These are phyloP conservation scores for Rattus rattus DNA, from an alignment of 2,113 vertebrate genomes.

Conservation along the genomic window DNA sequence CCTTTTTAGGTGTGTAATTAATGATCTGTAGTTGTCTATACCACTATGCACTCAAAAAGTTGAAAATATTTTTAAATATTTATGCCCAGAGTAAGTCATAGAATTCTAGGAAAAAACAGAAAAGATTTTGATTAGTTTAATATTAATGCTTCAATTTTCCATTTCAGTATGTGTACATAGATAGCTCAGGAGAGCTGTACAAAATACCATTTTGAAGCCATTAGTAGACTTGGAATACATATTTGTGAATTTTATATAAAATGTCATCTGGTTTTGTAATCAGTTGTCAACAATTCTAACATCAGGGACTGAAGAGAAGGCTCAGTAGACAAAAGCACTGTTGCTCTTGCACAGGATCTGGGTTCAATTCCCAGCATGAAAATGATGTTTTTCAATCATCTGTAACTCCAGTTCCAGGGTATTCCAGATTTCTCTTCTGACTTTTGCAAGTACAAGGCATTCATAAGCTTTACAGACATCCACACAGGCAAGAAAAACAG, in stretches of 20 bases:
- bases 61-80: slow-evolving; percentile 39
- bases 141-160: slow-evolving; percentile 21
- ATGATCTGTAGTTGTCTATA: slow-evolving; percentile 42
- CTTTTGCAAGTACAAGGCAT: background rate
- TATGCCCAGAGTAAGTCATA: background rate
- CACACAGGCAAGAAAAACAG: background rate
- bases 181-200: background rate
- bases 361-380: background rate
- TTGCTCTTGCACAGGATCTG: background rate
- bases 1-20: slow-evolving; percentile 49
- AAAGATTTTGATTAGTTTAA: slow-evolving; percentile 9
- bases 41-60: background rate
- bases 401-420: background rate
- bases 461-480: background rate
- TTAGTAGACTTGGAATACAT: background rate
- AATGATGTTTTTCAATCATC: background rate
- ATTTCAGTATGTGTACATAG: background rate
- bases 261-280: background rate
- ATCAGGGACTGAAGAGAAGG: background rate
- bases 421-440: background rate
- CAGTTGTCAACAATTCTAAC: slow-evolving; percentile 12
- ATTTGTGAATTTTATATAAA: slow-evolving; percentile 34
- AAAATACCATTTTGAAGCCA: slow-evolving; percentile 31
- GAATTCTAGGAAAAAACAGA: slow-evolving; percentile 40
- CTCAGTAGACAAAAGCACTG: background rate